Conservation (phyloP, 1,140 invertebrate genomes). For the Drosophila varians region DNA sequence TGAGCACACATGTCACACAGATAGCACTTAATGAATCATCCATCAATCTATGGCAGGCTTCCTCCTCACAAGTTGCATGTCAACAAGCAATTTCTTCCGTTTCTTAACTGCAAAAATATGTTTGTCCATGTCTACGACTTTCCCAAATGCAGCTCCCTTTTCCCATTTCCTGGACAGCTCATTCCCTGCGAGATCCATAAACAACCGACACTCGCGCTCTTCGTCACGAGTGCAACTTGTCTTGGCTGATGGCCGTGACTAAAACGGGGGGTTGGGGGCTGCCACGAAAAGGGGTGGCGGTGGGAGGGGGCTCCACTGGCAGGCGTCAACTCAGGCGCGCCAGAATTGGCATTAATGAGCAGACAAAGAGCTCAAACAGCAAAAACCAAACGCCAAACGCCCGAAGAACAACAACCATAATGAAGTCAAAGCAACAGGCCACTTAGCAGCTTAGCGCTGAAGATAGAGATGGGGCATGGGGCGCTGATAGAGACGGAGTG, state of each 20-base stretch:
- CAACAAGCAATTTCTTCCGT: slow-evolving; percentile 32
- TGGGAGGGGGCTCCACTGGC: slow-evolving; percentile 19
- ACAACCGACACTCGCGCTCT: slow-evolving; percentile 42
- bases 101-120: slow-evolving; percentile 31
- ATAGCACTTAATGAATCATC: slow-evolving; percentile 20
- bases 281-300: slow-evolving; percentile 5
- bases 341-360: slow-evolving; percentile 81
- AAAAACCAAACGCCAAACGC: slow-evolving; percentile 15
- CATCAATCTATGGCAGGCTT: slow-evolving; percentile 16
- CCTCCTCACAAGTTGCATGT: slow-evolving; percentile 31
- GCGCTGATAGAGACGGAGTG: not conserved
- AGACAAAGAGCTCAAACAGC: slow-evolving; percentile 60
- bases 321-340: slow-evolving; percentile 75
- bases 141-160: not conserved
- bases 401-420: slow-evolving; percentile 21
- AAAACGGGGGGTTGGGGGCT: slow-evolving; percentile 19
- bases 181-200: slow-evolving; percentile 44
- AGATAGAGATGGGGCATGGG: slow-evolving; percentile 2
- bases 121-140: slow-evolving; percentile 13
- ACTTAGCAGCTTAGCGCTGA: slow-evolving; percentile 58
- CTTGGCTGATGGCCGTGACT: slow-evolving; percentile 63
- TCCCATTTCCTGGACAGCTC: slow-evolving; percentile 17
- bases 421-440: slow-evolving; percentile 57
- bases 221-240: slow-evolving; percentile 51
- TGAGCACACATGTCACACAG: not conserved